phyloP scores from a whole-genome alignment of 2,888 invertebrate genomes.

The Carpatolechia fugitivella region DNA sequence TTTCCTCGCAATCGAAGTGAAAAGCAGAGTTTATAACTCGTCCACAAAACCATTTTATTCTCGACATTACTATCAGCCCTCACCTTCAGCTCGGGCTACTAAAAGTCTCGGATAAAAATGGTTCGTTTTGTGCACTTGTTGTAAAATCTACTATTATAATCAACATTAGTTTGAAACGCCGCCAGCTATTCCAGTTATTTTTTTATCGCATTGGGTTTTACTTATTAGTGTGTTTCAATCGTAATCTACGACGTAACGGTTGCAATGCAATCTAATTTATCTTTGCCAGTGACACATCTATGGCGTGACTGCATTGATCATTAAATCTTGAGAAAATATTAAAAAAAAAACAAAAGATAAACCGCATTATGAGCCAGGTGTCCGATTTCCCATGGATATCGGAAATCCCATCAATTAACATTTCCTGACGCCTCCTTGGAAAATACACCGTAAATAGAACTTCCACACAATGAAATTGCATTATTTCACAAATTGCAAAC shows the following conservation, averaged over 20 bases:
- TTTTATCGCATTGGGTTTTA: slow-evolving; percentile 5
- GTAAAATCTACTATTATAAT: too few species aligned
- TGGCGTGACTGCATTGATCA: slow-evolving; percentile 45
- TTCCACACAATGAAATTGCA: slow-evolving; percentile 54
- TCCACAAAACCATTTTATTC: too few species aligned
- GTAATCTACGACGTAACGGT: not conserved
- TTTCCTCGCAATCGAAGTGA: too few species aligned
- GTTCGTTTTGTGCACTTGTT: too few species aligned
- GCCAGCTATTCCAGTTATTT: slow-evolving; percentile 4
- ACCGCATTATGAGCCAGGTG: slow-evolving; percentile 41
- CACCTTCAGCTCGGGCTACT: too few species aligned
- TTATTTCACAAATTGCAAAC: slow-evolving; percentile 46
- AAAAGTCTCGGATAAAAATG: too few species aligned
- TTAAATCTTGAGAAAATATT: slow-evolving; percentile 61
- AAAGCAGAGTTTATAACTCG: too few species aligned
- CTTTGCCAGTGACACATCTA: slow-evolving; percentile 25
- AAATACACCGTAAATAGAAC: slow-evolving; percentile 44
- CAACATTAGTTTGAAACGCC: too few species aligned
- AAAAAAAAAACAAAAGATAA: slow-evolving; percentile 52
- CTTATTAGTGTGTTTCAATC: not conserved
- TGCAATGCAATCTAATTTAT: slow-evolving; percentile 14
- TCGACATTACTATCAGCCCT: too few species aligned
- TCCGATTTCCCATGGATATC: slow-evolving; percentile 55
- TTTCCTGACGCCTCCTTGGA: slow-evolving; percentile 61
- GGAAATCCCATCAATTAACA: slow-evolving; percentile 69